phyloP scores from a whole-genome alignment of 1,140 invertebrate genomes.

The Bombus difficillimus region DNA sequence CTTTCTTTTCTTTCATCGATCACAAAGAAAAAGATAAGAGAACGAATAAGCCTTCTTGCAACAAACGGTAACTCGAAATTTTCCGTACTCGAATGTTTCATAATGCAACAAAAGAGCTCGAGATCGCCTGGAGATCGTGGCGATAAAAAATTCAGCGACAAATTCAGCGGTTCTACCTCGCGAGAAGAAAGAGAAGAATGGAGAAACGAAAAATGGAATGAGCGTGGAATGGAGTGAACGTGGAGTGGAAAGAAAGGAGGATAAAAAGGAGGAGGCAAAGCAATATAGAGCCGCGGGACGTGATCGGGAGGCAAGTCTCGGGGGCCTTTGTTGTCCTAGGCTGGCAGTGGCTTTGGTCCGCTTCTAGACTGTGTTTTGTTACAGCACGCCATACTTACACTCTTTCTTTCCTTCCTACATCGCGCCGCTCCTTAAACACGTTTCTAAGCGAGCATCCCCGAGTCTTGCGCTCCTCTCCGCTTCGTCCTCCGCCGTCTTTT shows the following conservation, averaged over 20 bases:
- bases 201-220: not conserved
- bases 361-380: conserved; percentile 62
- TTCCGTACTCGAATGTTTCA: not conserved
- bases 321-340: conserved; percentile 62
- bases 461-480: not conserved
- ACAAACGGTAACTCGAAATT: not conserved
- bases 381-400: conserved; percentile 52
- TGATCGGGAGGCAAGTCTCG: conserved; percentile 41
- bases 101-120: not conserved
- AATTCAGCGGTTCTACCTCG: conserved; percentile 22
- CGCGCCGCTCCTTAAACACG: conserved; percentile 53
- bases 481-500: conserved; percentile 29
- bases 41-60: not conserved
- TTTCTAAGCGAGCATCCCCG: conserved; percentile 28
- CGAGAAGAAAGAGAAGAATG: not conserved
- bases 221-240: not conserved
- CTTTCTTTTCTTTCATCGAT: not conserved
- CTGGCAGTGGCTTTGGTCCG: conserved; percentile 16
- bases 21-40: not conserved
- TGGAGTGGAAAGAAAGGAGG: conserved; percentile 16
- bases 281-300: not conserved
- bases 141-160: conserved; percentile 41
- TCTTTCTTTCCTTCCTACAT: conserved; percentile 51
- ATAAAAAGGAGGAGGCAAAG: conserved; percentile 20
- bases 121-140: not conserved